Base-by-base conservation (phyloP, 2,888 invertebrate species). In the Melolontha melolontha region DNA sequence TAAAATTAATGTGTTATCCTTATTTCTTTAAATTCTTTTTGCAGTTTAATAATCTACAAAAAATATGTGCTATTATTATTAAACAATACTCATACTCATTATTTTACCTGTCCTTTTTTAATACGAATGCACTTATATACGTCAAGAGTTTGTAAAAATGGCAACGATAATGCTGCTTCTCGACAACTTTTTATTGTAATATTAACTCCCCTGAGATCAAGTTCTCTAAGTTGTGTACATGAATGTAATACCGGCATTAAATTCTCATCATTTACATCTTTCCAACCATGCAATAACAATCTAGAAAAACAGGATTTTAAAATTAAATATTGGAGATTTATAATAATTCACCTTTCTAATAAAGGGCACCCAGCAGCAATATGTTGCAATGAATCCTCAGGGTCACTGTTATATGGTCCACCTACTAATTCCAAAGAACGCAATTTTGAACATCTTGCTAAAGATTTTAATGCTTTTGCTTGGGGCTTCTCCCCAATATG, bases 101-200 rank as follows among this genome's bases (percentile, higher is more conserved):
- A n/a, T 11, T 34, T 17, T 69, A 77, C 78, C 73, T 78, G 75
- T 40, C 73, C 68, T 50, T 76, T 77, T 69, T 77, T 79, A 40
- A 79, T 75, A 39, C 75, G 74, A 57, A 72, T 69, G 67, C 77
- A 78, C 64, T 79, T 77, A 40, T 74, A 75, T 14, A 79, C 77
- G 66, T 76, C 75, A 69, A 79, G 67, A 40, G 70, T 71, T 72
- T 76, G 70, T 40, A 79, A 70, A 42, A 73, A 73, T 11, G 78
- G 78, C 41, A 78, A 64, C 10, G 75, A 75, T 12, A 78, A 71
- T 7, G 77, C 77, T 22, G 79, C 78, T 71, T 78, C 78, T 51
- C 76, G 71, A 59, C 79, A 79, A 65, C 77, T 78, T 69, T 75
- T 76, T 64, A 78, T 77, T 5, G 78, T 79, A 65, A 79, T 77